Conservation (phyloP, 2,888 invertebrate species). For the Amaurobius ferox region DNA sequence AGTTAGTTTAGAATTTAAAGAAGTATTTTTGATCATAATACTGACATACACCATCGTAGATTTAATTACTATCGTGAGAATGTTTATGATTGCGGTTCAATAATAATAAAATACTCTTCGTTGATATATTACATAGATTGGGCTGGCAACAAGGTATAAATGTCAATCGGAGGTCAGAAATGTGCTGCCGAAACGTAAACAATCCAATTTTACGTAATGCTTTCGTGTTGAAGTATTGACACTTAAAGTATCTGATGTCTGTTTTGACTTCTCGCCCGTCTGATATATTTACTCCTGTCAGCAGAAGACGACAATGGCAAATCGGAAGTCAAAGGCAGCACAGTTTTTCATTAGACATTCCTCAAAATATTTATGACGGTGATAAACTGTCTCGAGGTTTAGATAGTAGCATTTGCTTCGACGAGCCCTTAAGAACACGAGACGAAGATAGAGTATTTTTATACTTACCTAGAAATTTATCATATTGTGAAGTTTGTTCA, state of each 20-base stretch:
- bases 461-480: conserved; percentile 68
- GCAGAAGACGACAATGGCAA: conserved; percentile 55
- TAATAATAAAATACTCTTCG: too few relatives aligned
- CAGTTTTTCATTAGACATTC: conserved; percentile 66
- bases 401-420: conserved; percentile 37
- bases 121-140: too few relatives aligned
- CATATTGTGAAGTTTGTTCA: conserved; percentile 71
- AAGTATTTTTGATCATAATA: too few relatives aligned
- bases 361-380: conserved; percentile 66
- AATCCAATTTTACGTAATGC: not conserved
- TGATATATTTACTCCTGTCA: conserved; percentile 25
- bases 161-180: conserved; percentile 61
- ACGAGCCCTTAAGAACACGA: conserved; percentile 43
- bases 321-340: conserved; percentile 49
- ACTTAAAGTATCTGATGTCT: conserved; percentile 37
- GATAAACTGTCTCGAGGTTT: conserved; percentile 62
- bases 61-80: too few relatives aligned
- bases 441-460: conserved; percentile 67
- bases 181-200: conserved; percentile 28
- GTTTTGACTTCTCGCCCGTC: conserved; percentile 46
- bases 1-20: too few relatives aligned
- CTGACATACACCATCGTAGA: too few relatives aligned
- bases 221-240: not conserved
- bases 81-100: too few relatives aligned
- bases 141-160: conserved; percentile 6